These are phyloP conservation scores for Xerus rutilus DNA, from an alignment of 2,797 vertebrate genomes.

Conservation along the genomic window DNA sequence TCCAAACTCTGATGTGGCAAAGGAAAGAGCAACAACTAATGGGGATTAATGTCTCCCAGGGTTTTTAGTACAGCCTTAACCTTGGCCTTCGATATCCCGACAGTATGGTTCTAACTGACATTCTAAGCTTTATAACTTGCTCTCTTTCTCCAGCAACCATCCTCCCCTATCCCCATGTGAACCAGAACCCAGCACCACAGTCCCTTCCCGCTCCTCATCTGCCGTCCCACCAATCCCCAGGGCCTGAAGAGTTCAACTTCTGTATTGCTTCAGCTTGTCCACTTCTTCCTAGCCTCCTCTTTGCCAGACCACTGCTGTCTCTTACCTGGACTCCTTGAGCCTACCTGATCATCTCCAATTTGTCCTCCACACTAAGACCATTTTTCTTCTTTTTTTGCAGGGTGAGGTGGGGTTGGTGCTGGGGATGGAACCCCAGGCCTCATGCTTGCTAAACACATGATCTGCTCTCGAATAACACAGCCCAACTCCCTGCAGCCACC, in stretches of 20 bases:
- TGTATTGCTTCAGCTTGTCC: not conserved
- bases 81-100: not conserved
- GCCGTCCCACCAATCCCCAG: not conserved
- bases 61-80: not conserved
- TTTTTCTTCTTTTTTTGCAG: not conserved
- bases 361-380: not conserved
- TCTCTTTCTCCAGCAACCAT: not conserved
- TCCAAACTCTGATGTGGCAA: not conserved
- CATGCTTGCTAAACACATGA: not conserved
- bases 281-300: not conserved
- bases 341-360: no score
- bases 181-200: not conserved
- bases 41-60: not conserved
- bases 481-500: not conserved
- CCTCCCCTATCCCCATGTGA: not conserved
- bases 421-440: not conserved
- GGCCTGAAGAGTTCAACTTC: not conserved
- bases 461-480: not conserved
- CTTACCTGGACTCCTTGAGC: not conserved
- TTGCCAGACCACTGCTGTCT: not conserved
- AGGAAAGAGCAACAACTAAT: not conserved
- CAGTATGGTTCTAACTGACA: not conserved
- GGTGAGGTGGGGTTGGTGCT: not conserved
- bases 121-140: not conserved
- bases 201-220: not conserved